A percentile compares a stretch with the other conserved stretches of the same genome.
phyloP scores from a whole-genome alignment of 2,113 vertebrate species.

The Aleadryas rufinucha region DNA sequence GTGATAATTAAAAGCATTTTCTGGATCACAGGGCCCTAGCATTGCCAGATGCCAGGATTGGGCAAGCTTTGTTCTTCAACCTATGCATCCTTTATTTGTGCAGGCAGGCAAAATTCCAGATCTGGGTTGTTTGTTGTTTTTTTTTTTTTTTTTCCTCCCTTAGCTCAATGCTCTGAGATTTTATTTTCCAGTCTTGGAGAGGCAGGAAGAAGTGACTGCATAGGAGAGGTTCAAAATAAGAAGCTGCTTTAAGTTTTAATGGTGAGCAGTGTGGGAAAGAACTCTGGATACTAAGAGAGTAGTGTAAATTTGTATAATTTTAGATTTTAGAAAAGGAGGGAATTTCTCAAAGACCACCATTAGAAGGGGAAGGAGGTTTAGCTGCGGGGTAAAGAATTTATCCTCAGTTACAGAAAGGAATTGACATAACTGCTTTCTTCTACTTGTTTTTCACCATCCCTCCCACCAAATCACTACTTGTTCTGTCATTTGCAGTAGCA shows the following conservation, averaged over 20 bases:
- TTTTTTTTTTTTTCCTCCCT: fast-evolving
- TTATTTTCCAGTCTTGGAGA: neutral
- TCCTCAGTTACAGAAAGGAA: neutral
- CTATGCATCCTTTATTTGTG: neutral
- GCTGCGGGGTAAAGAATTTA: neutral
- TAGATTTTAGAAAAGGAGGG: neutral
- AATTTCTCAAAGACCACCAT: neutral
- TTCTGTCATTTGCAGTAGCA: neutral
- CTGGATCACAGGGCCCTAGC: neutral
- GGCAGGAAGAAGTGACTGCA: neutral
- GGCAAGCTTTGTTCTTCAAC: constrained; percentile 10
- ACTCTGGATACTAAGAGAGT: neutral
- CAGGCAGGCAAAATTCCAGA: neutral
- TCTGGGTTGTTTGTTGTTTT: neutral
- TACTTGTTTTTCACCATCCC: neutral
- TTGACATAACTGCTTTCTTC: neutral
- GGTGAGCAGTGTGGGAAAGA: neutral
- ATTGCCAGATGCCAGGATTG: constrained; percentile 14
- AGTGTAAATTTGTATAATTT: neutral
- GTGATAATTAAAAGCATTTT: constrained; percentile 76
- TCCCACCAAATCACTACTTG: neutral
- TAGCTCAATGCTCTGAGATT: neutral
- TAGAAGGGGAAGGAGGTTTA: neutral
- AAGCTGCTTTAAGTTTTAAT: neutral
- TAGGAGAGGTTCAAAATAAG: neutral